Evolutionary conservation across 2,797 vertebrate genomes (phyloP).

Genomic region (Hypotaenidia philippensis): DNA sequence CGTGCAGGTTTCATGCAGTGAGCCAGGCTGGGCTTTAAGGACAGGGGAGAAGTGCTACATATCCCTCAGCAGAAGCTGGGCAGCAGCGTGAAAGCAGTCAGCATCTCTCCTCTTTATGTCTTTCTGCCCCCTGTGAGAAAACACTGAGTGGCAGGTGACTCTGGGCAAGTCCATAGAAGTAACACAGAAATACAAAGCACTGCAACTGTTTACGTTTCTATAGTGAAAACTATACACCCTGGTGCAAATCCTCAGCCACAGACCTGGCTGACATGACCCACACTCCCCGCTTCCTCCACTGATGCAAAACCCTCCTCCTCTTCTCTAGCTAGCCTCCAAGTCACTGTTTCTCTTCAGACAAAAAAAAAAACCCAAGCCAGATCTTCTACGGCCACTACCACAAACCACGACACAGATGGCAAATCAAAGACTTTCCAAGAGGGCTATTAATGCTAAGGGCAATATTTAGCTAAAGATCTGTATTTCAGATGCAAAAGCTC

Average conservation of each 20-base stretch:
- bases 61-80: background rate
- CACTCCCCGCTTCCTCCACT: background rate
- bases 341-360: background rate
- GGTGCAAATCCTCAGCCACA: background rate
- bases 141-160: background rate
- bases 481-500: background rate
- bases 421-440: background rate
- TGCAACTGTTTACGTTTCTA: background rate
- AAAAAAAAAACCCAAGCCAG: rapidly evolving
- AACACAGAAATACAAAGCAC: background rate
- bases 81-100: background rate
- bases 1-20: background rate
- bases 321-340: background rate
- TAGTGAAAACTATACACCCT: background rate
- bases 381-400: background rate
- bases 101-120: background rate
- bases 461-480: background rate
- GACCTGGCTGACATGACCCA: background rate
- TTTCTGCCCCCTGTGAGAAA: background rate
- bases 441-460: background rate
- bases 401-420: background rate
- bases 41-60: background rate
- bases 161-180: background rate
- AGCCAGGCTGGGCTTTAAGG: background rate
- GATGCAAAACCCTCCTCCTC: background rate